Evolutionary conservation across 2,888 invertebrate species (phyloP), one percentile per base, ranked within the genome.

Genomic region (Tholera decimalis): DNA sequence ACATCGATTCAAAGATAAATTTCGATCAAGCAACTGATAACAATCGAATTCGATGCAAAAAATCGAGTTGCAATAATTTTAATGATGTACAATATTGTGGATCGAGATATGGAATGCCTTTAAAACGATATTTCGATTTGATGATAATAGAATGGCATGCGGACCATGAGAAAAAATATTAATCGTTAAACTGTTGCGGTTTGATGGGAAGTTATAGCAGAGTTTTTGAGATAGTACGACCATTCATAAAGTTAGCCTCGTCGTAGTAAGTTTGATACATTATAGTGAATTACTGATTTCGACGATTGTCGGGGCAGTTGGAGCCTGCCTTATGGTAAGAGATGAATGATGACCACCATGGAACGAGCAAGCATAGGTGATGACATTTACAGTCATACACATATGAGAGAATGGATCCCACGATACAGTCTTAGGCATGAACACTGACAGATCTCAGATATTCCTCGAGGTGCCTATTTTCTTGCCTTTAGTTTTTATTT

Each of bases 71-170:
- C 44, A 64, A 62, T 72, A 4, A 62, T 75, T 79, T 80, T 75
- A 75, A 75, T 80, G 69, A 74, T 35, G 63, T 62, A 57, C 77
- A 57, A 79, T 73, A 73, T 65, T 57, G 65, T 59, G 49, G 37
- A 62, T 54, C 58, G 61, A 53, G 58, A 49, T 61, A 74, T 73
- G 70, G 78, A 80, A 78, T 80, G 75, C 58, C 30, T 59, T 67
- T 63, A 75, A 62, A 56, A 71, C 72, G 44, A 58, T 59, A 69
- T 72, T 77, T 64, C 24, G 65, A 50, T 68, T 58, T 58, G 49
- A 55, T 39, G 59, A 75, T 75, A 60, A 37, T 71, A 65, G 53
- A 57, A 60, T 60, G 76, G 24, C 24, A 69, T 68, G 24, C 37
- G 56, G 2, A n/a, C n/a, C n/a, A n/a, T 8, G 7, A 4, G n/a